A percentile compares a stretch with the other conserved stretches of the same genome.
Conservation (phyloP, 2,113 vertebrate species). For the Ibidorhyncha struthersii region DNA sequence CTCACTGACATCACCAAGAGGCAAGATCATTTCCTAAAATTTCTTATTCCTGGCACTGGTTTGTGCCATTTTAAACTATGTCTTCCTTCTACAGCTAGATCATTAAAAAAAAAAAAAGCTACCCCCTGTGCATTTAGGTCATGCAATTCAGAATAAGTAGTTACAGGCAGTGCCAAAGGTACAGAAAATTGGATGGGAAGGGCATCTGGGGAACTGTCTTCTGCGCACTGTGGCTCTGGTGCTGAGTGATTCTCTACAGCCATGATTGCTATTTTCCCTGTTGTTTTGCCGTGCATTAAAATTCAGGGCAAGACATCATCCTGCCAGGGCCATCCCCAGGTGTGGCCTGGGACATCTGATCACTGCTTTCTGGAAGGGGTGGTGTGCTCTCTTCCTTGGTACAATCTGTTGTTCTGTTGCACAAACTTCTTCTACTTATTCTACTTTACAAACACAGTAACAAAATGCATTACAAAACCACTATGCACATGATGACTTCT, state of each 20-base stretch:
- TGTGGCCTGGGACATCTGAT: neutral
- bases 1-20: neutral
- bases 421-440: neutral
- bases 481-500: neutral
- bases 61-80: neutral
- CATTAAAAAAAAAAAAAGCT: neutral
- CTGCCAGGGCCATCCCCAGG: neutral
- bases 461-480: neutral
- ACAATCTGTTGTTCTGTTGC: neutral
- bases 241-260: neutral
- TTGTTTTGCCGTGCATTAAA: neutral
- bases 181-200: neutral
- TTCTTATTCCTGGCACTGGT: neutral
- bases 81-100: neutral
- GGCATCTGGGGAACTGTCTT: neutral
- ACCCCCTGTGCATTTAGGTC: neutral
- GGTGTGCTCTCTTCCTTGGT: neutral
- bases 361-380: neutral
- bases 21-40: neutral
- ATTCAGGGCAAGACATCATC: neutral
- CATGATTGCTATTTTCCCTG: neutral
- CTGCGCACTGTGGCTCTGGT: neutral
- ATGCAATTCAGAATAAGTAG: neutral
- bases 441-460: neutral
- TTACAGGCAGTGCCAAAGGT: neutral